Base-by-base conservation (phyloP, 2,113 vertebrate species). In the Psilopsiagon aurifrons region DNA sequence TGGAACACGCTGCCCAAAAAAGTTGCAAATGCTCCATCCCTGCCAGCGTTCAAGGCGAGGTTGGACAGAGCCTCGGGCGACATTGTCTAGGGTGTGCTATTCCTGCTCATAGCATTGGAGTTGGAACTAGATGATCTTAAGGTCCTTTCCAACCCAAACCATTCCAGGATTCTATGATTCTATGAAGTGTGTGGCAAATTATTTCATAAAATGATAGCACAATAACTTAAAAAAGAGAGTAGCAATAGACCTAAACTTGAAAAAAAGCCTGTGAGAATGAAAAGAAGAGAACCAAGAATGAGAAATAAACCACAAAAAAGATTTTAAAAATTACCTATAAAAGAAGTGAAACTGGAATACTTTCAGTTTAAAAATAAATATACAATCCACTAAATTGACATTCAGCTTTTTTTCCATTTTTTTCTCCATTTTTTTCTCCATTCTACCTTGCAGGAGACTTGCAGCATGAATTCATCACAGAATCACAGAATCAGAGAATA, bases 321-420 rank as follows among this genome's bases (percentile, higher is more conserved):
- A 66, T 59, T 83, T 87, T 91, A 68, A 9, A 18, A 8, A 55
- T 41, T 63, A 63, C 1, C 1, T 67, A 59, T 47, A 23, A 41
- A 74, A 47, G 52, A 66, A 2, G 29, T 29, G 5, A 82, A 83
- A 47, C 10, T 19, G 18, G 16, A 86, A 80, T 67, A 25, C 2
- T 18, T 37, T 54, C 4, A 46, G 17, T 51, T 91, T 55, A 7
- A 25, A 67, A 88, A 41, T 44, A 60, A 89, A 47, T 66, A 52
- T 25, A 33, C 9, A 51, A 13, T 66, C 9, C 6, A 24, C 13
- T 66, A 57, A 57, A 16, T 57, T 52, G 55, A 90, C 3, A 1
- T 63, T 78, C 35, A 1, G 0, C 4, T 39, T 2, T 0, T 31
- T 23, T 73, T 35, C 10, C 33, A 44, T n/a, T 46, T n/a, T 73